These are phyloP conservation scores for Dorcus parallelipipedus DNA, from an alignment of 2,888 invertebrate species.

Conservation along the genomic window DNA sequence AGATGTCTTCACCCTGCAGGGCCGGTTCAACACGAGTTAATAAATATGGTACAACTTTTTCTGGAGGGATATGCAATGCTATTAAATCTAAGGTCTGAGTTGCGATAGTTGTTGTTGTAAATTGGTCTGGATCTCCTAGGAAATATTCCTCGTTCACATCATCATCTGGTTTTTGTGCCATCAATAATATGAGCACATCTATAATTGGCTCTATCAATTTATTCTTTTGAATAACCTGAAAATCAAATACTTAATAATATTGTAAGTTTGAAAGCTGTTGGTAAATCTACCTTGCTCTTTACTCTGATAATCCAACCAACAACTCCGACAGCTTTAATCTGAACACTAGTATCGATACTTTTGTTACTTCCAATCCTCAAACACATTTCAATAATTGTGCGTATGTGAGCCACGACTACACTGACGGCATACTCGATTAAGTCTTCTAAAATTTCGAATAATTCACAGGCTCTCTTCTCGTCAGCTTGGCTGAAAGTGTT, in stretches of 20 bases:
- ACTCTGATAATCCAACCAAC: conserved; percentile 63
- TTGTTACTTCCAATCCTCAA: conserved; percentile 59
- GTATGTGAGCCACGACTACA: conserved; percentile 62
- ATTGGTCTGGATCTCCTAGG: conserved; percentile 59
- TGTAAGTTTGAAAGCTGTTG: background rate
- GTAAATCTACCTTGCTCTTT: conserved; percentile 62
- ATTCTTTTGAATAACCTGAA: conserved; percentile 59
- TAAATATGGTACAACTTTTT: conserved; percentile 69
- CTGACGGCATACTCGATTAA: conserved; percentile 61
- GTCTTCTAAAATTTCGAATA: conserved; percentile 64
- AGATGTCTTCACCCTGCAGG: conserved; percentile 58
- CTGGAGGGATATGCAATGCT: conserved; percentile 72
- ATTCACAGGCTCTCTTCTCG: conserved; percentile 59
- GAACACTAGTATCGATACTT: conserved; percentile 57
- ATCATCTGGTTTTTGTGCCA: conserved; percentile 61
- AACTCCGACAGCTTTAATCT: conserved; percentile 66
- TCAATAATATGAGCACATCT: conserved; percentile 63
- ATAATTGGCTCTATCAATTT: conserved; percentile 68
- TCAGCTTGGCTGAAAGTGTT: conserved; percentile 55
- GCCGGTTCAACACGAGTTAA: conserved; percentile 63
- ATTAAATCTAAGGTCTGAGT: conserved; percentile 72
- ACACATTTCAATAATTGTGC: conserved; percentile 63
- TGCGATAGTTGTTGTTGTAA: conserved; percentile 64
- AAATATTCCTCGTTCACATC: conserved; percentile 65
- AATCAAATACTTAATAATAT: background rate